A percentile compares a stretch with the other conserved stretches of the same genome.
Evolutionary conservation across 2,113 vertebrate genomes (phyloP).

Genomic region (Poecile atricapillus): DNA sequence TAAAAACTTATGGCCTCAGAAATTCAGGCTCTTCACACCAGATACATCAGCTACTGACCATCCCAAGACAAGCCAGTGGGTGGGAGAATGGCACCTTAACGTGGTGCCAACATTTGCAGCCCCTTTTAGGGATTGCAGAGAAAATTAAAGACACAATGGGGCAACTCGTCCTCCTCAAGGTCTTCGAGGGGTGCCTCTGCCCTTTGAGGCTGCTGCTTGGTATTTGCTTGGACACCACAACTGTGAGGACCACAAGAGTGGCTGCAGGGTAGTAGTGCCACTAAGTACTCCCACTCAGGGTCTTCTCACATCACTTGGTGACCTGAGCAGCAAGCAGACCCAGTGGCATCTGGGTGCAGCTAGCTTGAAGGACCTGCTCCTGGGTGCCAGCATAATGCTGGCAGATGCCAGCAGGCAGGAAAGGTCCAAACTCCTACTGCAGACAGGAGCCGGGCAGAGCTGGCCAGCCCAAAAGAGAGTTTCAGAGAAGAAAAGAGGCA

Average conservation of each 20-base stretch:
- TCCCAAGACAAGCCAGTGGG: not conserved
- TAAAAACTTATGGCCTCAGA: not conserved
- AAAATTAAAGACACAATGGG: not conserved
- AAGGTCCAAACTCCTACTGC: not conserved
- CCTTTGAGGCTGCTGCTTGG: not conserved
- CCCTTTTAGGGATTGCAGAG: not conserved
- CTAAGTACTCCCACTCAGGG: fast-evolving
- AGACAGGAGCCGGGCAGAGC: not conserved
- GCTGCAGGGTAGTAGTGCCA: not conserved
- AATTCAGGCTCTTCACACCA: not conserved
- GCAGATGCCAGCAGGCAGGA: not conserved
- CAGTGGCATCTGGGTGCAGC: not conserved
- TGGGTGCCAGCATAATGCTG: not conserved
- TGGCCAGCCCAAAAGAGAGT: not conserved
- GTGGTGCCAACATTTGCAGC: fast-evolving
- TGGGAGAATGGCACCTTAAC: not conserved
- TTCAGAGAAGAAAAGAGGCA: not conserved
- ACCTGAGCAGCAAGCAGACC: not conserved
- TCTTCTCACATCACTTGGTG: not conserved
- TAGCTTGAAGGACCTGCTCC: fast-evolving
- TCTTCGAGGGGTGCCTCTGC: not conserved
- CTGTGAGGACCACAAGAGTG: fast-evolving
- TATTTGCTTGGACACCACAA: not conserved
- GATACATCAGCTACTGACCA: not conserved
- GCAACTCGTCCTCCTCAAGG: not conserved